Evolutionary conservation across 2,113 vertebrate genomes (phyloP).

Genomic region (Scytalopus superciliaris): DNA sequence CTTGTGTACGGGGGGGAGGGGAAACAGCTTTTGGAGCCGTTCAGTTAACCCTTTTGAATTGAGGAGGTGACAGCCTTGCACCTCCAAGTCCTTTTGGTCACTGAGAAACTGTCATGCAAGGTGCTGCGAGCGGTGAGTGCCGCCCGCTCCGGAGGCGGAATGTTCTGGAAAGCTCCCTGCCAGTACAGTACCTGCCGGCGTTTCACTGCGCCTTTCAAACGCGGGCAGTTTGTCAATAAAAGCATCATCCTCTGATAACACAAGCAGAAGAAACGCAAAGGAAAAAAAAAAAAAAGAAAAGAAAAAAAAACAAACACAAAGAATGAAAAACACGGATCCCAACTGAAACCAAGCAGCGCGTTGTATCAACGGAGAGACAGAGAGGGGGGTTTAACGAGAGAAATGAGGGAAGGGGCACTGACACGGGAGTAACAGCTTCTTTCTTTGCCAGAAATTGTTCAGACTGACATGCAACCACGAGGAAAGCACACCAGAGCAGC

Average conservation of each 20-base stretch:
- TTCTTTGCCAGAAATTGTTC: background rate
- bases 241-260: conserved; percentile 88
- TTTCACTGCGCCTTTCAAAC: conserved; percentile 88
- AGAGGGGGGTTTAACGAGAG: background rate
- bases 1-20: rapidly evolving
- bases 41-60: background rate
- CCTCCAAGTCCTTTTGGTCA: background rate
- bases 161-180: conserved; percentile 2
- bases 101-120: conserved; percentile 76
- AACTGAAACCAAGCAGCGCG: conserved; percentile 62
- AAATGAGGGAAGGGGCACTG: background rate
- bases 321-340: conserved; percentile 71
- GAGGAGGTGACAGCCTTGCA: conserved; percentile 17
- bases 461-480: background rate
- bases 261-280: conserved; percentile 76
- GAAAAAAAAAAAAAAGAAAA: background rate
- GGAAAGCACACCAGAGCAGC: background rate
- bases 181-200: conserved; percentile 84
- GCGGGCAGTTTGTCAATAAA: conserved; percentile 89
- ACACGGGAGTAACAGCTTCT: background rate
- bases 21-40: background rate
- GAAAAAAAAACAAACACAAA: background rate
- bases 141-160: background rate
- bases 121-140: conserved; percentile 49
- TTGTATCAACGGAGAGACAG: background rate